Evolutionary conservation across 2,888 invertebrate species (phyloP).

Genomic region (Diloba caeruleocephala): DNA sequence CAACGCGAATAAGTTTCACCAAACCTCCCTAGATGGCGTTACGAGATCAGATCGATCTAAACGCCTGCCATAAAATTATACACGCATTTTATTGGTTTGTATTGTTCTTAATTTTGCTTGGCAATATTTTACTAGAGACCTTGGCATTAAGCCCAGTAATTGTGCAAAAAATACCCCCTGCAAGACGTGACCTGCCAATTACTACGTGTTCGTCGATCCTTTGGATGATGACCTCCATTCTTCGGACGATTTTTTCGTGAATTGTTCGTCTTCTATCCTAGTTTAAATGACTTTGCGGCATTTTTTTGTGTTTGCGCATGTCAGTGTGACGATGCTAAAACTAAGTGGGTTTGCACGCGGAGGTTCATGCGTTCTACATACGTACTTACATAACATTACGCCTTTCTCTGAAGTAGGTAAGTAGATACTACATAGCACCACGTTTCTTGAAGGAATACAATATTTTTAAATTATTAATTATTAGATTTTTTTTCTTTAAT

Average conservation of each 20-base stretch:
- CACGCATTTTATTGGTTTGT: conserved; percentile 17
- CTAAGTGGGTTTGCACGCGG: too few relatives aligned
- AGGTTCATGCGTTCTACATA: too few relatives aligned
- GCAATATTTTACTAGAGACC: not conserved
- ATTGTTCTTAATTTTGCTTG: not conserved
- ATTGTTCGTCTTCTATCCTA: not conserved
- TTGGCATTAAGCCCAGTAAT: conserved; percentile 7
- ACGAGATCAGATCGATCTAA: conserved; percentile 7
- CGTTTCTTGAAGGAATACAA: too few relatives aligned
- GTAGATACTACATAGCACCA: too few relatives aligned
- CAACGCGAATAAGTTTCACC: too few relatives aligned
- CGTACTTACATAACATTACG: too few relatives aligned
- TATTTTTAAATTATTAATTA: too few relatives aligned
- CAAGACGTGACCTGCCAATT: conserved; percentile 21
- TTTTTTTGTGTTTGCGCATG: not conserved
- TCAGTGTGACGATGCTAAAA: not conserved
- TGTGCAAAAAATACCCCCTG: conserved; percentile 17
- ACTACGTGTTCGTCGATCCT: conserved; percentile 5
- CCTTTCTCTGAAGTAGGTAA: too few relatives aligned
- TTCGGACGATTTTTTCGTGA: conserved; percentile 4
- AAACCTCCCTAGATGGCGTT: conserved; percentile 21
- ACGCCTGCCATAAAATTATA: conserved; percentile 25
- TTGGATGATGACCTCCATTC: conserved; percentile 8
- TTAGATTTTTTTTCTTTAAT: too few relatives aligned
- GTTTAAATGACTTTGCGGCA: not conserved